phyloP scores from a whole-genome alignment of 1,140 invertebrate species.

The Ostrea edulis region DNA sequence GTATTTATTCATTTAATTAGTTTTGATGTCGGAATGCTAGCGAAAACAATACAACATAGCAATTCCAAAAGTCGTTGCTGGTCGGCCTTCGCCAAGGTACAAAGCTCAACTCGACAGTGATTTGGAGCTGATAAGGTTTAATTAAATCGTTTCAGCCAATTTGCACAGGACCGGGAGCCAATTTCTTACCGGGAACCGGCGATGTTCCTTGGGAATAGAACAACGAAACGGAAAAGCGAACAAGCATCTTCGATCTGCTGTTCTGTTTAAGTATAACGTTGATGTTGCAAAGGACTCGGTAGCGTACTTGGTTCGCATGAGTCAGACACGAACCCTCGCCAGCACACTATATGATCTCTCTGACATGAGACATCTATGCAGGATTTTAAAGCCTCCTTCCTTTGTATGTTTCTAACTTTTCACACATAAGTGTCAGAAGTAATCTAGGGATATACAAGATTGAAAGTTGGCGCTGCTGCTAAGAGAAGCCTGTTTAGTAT shows the following conservation, averaged over 20 bases:
- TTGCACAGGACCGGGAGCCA: constrained; percentile 40
- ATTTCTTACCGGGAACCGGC: constrained; percentile 2
- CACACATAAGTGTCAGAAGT: constrained; percentile 32
- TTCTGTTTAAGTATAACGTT: not conserved
- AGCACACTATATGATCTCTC: constrained; percentile 18
- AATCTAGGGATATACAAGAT: constrained; percentile 23
- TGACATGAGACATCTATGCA: constrained; percentile 28
- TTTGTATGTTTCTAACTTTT: constrained; percentile 39
- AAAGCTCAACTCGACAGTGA: constrained; percentile 21
- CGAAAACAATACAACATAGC: constrained; percentile 46
- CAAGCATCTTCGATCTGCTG: not conserved
- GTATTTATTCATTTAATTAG: constrained; percentile 58
- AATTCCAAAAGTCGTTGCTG: constrained; percentile 37
- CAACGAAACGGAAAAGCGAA: constrained; percentile 1
- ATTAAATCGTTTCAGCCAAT: constrained; percentile 58
- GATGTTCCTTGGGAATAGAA: constrained; percentile 25
- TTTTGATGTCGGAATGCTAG: constrained; percentile 52
- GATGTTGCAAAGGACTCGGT: not conserved
- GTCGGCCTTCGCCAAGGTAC: constrained; percentile 1
- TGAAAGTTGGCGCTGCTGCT: constrained; percentile 32
- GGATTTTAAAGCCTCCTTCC: constrained; percentile 12
- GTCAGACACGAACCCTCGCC: constrained; percentile 12
- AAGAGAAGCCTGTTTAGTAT: constrained; percentile 11
- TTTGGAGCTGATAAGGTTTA: constrained; percentile 48
- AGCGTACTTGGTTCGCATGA: not conserved